Percentiles rank a stretch among this genome's conserved stretches.
Evolutionary conservation across 2,888 invertebrate genomes (phyloP).

Genomic region (Brachypterus glaber): DNA sequence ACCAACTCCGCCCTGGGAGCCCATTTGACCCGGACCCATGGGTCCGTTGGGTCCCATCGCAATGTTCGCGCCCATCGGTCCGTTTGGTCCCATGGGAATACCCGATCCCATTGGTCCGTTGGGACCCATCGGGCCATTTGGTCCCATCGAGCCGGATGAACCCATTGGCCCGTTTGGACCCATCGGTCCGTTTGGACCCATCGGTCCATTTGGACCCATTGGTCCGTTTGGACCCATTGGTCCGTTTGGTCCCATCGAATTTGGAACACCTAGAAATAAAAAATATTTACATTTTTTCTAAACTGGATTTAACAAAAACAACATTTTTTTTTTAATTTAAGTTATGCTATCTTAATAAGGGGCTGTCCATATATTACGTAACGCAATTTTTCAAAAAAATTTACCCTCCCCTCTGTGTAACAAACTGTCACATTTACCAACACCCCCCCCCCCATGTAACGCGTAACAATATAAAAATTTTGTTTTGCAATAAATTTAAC

Average conservation of each 20-base stretch:
- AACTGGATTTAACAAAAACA: too few relatives aligned
- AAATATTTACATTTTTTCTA: too few relatives aligned
- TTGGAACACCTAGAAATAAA: too few relatives aligned
- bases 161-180: too few relatives aligned
- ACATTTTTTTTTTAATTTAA: neutral
- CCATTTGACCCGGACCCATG: slow-evolving; percentile 19
- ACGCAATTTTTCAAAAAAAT: too few relatives aligned
- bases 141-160: slow-evolving; percentile 23
- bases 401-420: too few relatives aligned
- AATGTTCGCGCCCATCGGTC: slow-evolving; percentile 21
- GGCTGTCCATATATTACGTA: too few relatives aligned
- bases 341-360: slow-evolving; percentile 1
- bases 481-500: too few relatives aligned
- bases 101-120: too few relatives aligned
- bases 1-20: slow-evolving; percentile 29
- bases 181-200: slow-evolving; percentile 19
- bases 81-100: slow-evolving; percentile 25
- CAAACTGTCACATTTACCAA: too few relatives aligned
- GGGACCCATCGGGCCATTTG: slow-evolving; percentile 16
- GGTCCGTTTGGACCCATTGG: slow-evolving; percentile 21
- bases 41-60: slow-evolving; percentile 21
- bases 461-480: too few relatives aligned
- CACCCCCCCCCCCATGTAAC: too few relatives aligned
- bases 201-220: slow-evolving; percentile 21
- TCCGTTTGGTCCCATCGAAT: slow-evolving; percentile 24